A percentile compares a stretch with the other conserved stretches of the same genome.
These are phyloP conservation scores for Hypsopygia costalis DNA, from an alignment of 2,888 invertebrate genomes.

Conservation along the genomic window DNA sequence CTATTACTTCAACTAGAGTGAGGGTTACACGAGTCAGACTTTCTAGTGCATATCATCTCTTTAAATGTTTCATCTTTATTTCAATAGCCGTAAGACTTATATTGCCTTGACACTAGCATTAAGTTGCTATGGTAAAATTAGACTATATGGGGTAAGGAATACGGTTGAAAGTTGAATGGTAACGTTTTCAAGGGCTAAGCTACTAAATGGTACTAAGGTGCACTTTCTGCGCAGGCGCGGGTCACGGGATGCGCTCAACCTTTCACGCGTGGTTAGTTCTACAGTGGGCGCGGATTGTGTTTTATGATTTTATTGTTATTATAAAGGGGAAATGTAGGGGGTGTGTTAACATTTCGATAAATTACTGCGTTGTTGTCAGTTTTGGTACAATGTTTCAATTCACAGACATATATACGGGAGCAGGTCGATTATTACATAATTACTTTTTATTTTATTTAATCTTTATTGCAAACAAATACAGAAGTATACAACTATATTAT, in stretches of 20 bases:
- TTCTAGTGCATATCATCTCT: slow-evolving; percentile 36
- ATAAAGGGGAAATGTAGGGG: slow-evolving; percentile 26
- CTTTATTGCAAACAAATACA: no score
- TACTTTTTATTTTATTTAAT: no score
- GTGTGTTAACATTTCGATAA: slow-evolving; percentile 20
- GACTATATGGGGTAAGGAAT: slow-evolving; percentile 12
- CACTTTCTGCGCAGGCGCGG: slow-evolving; percentile 55
- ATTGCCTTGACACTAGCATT: slow-evolving; percentile 39
- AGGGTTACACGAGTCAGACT: slow-evolving; percentile 49
- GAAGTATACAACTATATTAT: no score
- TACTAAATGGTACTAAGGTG: slow-evolving; percentile 55
- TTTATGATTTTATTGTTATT: slow-evolving; percentile 36
- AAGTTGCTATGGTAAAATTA: slow-evolving; percentile 14
- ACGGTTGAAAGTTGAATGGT: slow-evolving; percentile 28
- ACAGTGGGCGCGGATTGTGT: slow-evolving; percentile 51
- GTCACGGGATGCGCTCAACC: slow-evolving; percentile 79
- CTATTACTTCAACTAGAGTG: slow-evolving; percentile 26
- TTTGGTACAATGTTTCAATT: slow-evolving; percentile 4
- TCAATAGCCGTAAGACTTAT: slow-evolving; percentile 30
- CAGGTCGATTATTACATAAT: no score
- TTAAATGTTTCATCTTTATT: slow-evolving; percentile 30
- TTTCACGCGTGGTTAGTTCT: slow-evolving; percentile 68
- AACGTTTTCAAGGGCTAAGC: slow-evolving; percentile 38
- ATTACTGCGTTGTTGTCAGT: not conserved
- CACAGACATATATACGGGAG: no score